Base-by-base conservation (phyloP, 2,113 vertebrate species). In the Calonectris borealis region DNA sequence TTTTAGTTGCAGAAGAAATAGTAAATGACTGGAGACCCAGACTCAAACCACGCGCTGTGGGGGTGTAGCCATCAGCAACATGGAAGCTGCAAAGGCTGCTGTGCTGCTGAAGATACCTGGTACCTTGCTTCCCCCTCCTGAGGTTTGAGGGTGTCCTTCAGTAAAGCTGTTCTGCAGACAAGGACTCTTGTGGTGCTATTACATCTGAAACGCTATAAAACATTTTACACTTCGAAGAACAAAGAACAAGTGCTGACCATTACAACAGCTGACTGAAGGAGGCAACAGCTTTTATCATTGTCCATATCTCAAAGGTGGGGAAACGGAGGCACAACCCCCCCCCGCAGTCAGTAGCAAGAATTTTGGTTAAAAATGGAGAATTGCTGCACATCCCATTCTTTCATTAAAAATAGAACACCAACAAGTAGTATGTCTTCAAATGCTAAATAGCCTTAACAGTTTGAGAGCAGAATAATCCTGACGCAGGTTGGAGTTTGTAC, bases 121-220 rank as follows among this genome's bases (percentile, higher is more conserved):
- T 2, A 6, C 26, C 46, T 26, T 4, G 16, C 16, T 27, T 11
- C 7, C 2, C 55, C 34, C 29, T 64, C 44, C 52, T 1, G 9
- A 46, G 65, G 34, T 18, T 8, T n/a, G 70, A 38, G 42, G 79
- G 3, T 36, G 29, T 4, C 3, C 13, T 19, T 32, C 18, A 6
- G 52, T 10, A 34, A 54, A 54, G 21, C 52, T 34, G 34, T 22
- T 5, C 58, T 46, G 72, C 77, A 77, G 68, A 31, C n/a, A 34
- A 29, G 42, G 27, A 2, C 58, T n/a, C 70, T 32, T 7, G 17
- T 15, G 55, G 65, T 54, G 71, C 61, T 48, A 8, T 14, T 17
- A 6, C 21, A 32, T 2, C 49, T n/a, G n/a, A 10, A 16, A 11
- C 1, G 18, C 38, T 5, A 1, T 2, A 29, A 64, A 34, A 24